These are phyloP conservation scores for Mugil cephalus DNA, from an alignment of 2,113 vertebrate species.

Conservation along the genomic window DNA sequence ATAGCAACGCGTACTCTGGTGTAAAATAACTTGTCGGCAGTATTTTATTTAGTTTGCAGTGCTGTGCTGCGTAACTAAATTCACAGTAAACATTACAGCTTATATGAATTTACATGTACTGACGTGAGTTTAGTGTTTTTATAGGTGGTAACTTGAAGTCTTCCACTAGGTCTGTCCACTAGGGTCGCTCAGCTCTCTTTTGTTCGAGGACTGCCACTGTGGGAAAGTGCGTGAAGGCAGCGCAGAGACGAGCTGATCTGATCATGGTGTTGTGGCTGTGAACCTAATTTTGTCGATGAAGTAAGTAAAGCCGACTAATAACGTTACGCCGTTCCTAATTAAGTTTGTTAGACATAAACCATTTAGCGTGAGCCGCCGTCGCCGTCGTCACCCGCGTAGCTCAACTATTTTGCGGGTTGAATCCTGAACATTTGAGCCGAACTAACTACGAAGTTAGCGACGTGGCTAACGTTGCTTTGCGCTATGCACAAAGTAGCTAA, in stretches of 20 bases:
- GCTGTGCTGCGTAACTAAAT: too few species aligned
- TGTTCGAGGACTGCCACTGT: constrained; percentile 33
- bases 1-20: too few species aligned
- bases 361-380: neutral
- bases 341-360: neutral
- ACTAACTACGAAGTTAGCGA: constrained; percentile 44
- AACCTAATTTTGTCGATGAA: constrained; percentile 50
- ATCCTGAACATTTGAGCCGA: neutral
- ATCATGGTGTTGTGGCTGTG: constrained; percentile 37
- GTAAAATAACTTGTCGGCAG: too few species aligned
- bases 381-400: neutral
- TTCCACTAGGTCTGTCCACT: constrained; percentile 21
- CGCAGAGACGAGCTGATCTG: constrained; percentile 9
- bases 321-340: neutral
- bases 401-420: neutral
- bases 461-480: constrained; percentile 50
- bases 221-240: constrained; percentile 44
- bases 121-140: too few species aligned
- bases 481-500: constrained; percentile 28
- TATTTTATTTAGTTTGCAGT: too few species aligned
- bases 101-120: too few species aligned
- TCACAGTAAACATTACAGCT: too few species aligned
- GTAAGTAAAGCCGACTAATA: constrained; percentile 33
- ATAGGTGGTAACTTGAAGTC: too few species aligned
- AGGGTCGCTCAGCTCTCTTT: constrained; percentile 55